Evolutionary conservation across 2,888 invertebrate genomes (phyloP).

Genomic region (Chironomus riparius): DNA sequence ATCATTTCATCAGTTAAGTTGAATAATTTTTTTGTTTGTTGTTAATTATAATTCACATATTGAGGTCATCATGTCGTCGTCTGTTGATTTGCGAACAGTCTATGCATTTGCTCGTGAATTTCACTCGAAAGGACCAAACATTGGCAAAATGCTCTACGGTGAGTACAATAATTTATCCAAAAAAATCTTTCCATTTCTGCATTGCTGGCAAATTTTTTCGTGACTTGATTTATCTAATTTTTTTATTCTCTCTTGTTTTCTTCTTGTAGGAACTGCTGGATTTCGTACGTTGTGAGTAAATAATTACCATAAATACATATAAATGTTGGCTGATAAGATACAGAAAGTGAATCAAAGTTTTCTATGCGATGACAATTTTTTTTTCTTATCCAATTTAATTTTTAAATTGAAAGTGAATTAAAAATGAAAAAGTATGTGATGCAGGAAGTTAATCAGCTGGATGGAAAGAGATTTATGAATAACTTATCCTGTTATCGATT

Average conservation of each 20-base stretch:
- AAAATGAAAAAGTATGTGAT: background rate
- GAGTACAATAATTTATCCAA: background rate
- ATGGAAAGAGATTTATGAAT: too few species aligned
- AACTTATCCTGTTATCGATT: too few species aligned
- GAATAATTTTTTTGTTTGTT: background rate
- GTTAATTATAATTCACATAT: constrained; percentile 2
- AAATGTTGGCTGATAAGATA: background rate
- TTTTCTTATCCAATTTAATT: background rate
- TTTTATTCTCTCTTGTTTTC: background rate
- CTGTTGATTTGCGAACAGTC: constrained; percentile 54
- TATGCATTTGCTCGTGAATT: constrained; percentile 71
- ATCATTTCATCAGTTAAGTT: background rate
- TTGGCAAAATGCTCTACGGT: constrained; percentile 32
- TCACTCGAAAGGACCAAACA: constrained; percentile 52
- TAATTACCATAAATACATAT: background rate
- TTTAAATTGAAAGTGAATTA: background rate
- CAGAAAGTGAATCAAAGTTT: background rate
- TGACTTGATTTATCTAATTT: background rate
- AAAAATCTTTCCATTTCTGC: background rate
- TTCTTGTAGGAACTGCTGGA: constrained; percentile 62
- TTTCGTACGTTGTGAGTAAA: constrained; percentile 65
- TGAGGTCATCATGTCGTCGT: constrained; percentile 19
- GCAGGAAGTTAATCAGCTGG: too few species aligned
- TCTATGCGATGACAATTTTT: background rate
- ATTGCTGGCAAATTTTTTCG: background rate